phyloP scores from a whole-genome alignment of 2,113 vertebrate species.

The Tragelaphus buxtoni region DNA sequence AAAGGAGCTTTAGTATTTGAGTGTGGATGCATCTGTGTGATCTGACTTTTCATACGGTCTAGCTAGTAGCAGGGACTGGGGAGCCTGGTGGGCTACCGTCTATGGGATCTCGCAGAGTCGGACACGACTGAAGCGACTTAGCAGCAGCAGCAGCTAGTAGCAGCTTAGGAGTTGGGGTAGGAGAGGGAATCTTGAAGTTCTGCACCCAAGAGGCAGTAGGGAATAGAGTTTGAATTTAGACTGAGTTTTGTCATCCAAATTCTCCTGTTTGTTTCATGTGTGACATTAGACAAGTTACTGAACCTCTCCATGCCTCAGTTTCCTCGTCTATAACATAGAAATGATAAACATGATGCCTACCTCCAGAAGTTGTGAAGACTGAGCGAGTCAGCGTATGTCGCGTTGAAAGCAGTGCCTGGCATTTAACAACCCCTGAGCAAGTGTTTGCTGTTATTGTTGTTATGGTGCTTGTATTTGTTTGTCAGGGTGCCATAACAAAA shows the following conservation, averaged over 20 bases:
- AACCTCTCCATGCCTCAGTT: background rate
- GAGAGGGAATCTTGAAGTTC: background rate
- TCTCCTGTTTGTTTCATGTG: background rate
- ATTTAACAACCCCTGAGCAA: background rate
- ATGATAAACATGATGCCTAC: background rate
- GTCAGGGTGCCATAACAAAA: background rate
- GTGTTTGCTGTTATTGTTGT: background rate
- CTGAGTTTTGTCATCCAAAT: background rate
- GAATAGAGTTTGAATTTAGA: background rate
- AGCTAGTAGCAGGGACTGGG: background rate
- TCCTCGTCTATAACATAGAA: background rate
- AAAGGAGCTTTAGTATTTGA: background rate
- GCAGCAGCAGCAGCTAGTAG: background rate
- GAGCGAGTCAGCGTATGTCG: background rate
- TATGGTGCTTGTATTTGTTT: background rate
- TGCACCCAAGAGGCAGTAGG: background rate
- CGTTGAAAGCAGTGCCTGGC: background rate
- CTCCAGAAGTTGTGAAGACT: background rate
- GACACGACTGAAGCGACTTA: too few relatives aligned
- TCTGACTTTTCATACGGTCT: background rate
- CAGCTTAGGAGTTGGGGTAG: background rate
- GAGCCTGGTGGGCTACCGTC: too few relatives aligned
- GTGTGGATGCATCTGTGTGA: background rate
- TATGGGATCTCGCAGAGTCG: too few relatives aligned
- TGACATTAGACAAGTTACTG: background rate